These are phyloP conservation scores for Anastrepha obliqua DNA, from an alignment of 1,140 invertebrate genomes.

Conservation along the genomic window DNA sequence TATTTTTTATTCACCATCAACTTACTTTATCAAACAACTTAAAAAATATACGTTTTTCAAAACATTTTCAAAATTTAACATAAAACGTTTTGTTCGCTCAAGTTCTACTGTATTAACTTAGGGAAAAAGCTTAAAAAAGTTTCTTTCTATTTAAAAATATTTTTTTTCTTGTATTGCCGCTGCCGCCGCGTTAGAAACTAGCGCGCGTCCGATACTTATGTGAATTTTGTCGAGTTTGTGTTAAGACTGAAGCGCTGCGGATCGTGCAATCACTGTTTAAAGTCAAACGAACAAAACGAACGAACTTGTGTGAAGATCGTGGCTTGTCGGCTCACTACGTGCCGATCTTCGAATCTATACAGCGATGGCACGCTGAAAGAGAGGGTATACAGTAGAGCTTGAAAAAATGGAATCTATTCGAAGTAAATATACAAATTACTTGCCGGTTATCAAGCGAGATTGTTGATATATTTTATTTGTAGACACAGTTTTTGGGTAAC, in stretches of 20 bases:
- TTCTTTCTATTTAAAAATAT: constrained; percentile 53
- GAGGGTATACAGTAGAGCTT: not conserved
- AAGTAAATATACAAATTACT: too few relatives aligned
- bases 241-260: constrained; percentile 55
- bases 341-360: not conserved
- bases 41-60: constrained; percentile 11
- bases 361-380: not conserved
- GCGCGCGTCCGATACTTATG: constrained; percentile 49
- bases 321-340: not conserved
- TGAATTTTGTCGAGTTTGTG: constrained; percentile 56
- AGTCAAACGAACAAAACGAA: not conserved
- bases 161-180: constrained; percentile 22
- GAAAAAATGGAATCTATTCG: not conserved
- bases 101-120: constrained; percentile 28
- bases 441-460: too few relatives aligned
- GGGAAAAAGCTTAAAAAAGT: constrained; percentile 11
- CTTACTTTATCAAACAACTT: constrained; percentile 12
- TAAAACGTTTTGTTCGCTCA: not conserved
- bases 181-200: constrained; percentile 34
- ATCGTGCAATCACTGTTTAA: constrained; percentile 35
- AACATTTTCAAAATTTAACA: not conserved
- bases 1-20: not conserved
- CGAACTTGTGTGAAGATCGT: not conserved
- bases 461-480: too few relatives aligned
- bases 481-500: too few relatives aligned